These are phyloP conservation scores for Misgurnus mizolepis DNA, from an alignment of 2,113 vertebrate species.

Conservation along the genomic window DNA sequence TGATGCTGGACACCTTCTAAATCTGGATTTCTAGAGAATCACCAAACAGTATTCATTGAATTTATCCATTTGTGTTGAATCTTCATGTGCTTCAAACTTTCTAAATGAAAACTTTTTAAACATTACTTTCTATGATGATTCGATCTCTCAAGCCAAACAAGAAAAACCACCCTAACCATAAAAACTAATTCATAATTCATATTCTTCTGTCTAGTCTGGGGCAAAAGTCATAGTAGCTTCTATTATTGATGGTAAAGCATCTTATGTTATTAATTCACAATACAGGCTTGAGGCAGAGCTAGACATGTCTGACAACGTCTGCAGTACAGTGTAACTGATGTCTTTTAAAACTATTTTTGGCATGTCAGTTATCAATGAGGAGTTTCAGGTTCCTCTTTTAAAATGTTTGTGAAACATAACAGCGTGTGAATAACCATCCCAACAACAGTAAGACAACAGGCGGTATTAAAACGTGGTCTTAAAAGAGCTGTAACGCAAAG, in stretches of 20 bases:
- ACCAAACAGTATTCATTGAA: no score
- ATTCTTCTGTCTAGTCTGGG: conserved; percentile 70
- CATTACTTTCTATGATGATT: not conserved
- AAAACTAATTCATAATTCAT: conserved; percentile 78
- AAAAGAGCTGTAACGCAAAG: conserved; percentile 36
- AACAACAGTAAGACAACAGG: not conserved
- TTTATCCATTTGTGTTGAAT: no score
- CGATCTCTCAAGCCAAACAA: not conserved
- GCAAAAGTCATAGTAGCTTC: conserved; percentile 67
- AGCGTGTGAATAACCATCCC: not conserved
- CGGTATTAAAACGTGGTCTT: conserved; percentile 22
- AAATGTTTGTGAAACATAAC: not conserved
- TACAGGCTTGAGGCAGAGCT: conserved; percentile 65
- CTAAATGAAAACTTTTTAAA: no score
- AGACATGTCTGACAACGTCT: conserved; percentile 59
- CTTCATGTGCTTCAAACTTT: no score
- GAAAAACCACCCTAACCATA: conserved; percentile 53
- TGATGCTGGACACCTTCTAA: no score
- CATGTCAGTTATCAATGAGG: not conserved
- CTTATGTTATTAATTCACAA: conserved; percentile 72
- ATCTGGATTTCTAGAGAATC: no score
- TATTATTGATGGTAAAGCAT: conserved; percentile 74
- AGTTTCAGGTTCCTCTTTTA: not conserved
- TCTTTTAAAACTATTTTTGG: conserved; percentile 12
- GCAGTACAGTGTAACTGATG: not conserved